Base-by-base conservation (phyloP, 2,888 invertebrate species). In the Eurois occulta region DNA sequence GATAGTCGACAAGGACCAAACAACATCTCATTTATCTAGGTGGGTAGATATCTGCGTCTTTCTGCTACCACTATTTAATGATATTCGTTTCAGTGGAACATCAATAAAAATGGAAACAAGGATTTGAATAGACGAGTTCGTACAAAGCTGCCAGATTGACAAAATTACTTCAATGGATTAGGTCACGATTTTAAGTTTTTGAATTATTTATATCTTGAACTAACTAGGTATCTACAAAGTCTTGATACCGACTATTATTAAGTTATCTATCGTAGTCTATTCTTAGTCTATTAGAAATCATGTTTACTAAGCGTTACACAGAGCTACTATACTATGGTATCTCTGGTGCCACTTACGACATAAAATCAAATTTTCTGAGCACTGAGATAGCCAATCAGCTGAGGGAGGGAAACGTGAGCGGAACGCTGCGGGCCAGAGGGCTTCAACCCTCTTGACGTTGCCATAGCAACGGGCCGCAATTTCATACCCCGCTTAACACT, bases 381-480 rank as follows among this genome's bases (percentile, higher is more conserved):
- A 86, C 82, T 84, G 89, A 92, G 92, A 93, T 92, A 91, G 91
- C 91, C 91, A 92, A 94, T 94, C 92, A 92, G 91, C 91, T 91
- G 92, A 91, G 92, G 92, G 91, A 87, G 88, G 85, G 82, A 82
- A 91, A 91, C 89, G 91, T 90, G 89, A 89, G 90, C 88, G 86
- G 74, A 90, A 88, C 86, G 85, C 83, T 86, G 76, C 77, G 77
- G 78, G 80, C 80, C 83, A 90, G 92, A 93, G 93, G 94, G 94
- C 91, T 92, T 88, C 93, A 92, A 94, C 96, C 96, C 96, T 95
- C 95, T 93, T 91, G 84, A 85, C 92, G 96, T 96, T 93, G 87
- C 94, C 89, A 94, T 96, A 90, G 94, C 90, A 94, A 96, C 96
- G 90, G 83, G 88, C 91, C 93, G 91, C 92, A 93, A 92, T 93